Conservation (phyloP, 2,888 invertebrate species). For the Callinectes sapidus region DNA sequence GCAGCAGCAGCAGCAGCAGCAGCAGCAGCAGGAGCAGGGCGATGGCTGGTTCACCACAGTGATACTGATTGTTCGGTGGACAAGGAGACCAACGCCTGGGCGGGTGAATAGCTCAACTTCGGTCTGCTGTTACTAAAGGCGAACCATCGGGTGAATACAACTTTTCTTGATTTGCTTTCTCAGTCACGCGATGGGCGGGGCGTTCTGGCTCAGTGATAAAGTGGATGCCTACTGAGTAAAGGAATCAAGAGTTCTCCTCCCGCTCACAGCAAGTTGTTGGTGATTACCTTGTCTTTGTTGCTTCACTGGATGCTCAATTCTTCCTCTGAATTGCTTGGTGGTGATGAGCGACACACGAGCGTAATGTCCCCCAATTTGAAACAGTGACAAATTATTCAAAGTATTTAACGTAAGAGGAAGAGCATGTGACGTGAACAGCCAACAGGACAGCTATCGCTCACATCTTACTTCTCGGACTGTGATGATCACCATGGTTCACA, state of each 20-base stretch:
- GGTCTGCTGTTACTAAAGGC: neutral
- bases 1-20: neutral
- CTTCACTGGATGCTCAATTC: neutral
- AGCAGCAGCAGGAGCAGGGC: neutral
- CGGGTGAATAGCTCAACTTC: neutral
- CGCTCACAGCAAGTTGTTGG: neutral
- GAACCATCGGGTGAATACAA: neutral
- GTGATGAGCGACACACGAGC: neutral
- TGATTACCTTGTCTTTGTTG: neutral
- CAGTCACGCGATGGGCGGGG: neutral
- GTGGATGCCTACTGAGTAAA: neutral
- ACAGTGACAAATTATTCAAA: no score
- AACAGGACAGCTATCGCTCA: no score
- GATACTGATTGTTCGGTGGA: neutral
- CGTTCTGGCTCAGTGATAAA: neutral
- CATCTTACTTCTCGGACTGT: no score
- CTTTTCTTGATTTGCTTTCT: neutral
- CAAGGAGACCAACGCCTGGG: neutral
- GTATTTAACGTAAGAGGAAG: no score
- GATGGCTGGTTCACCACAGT: neutral
- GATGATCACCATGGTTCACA: no score
- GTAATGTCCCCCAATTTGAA: no score
- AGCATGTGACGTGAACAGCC: no score
- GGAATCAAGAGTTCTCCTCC: no score
- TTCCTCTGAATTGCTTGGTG: neutral